Evolutionary conservation across 2,888 invertebrate species (phyloP).

Genomic region (Lithodes maja): DNA sequence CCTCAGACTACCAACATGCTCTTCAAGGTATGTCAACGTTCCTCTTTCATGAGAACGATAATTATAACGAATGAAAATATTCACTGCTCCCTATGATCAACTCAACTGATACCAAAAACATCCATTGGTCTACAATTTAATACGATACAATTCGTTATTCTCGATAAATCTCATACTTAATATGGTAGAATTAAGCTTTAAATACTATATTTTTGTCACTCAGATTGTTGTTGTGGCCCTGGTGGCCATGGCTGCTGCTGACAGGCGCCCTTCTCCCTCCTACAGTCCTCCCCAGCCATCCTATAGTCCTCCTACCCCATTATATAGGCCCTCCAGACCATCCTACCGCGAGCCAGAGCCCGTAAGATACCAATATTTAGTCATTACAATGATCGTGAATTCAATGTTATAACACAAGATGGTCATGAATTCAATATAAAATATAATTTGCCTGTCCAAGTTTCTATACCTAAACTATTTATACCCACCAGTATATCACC

Average conservation of each 20-base stretch:
- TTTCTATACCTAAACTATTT: no score
- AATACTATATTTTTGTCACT: not conserved
- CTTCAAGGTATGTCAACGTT: no score
- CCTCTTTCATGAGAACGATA: no score
- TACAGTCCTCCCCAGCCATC: slow-evolving; percentile 18
- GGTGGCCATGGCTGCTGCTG: not conserved
- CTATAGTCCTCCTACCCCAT: slow-evolving; percentile 18
- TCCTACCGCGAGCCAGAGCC: not conserved
- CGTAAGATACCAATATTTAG: not conserved
- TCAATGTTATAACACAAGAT: not conserved
- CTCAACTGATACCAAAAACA: not conserved
- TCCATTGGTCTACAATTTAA: no score
- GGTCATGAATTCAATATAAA: no score
- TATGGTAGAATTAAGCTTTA: no score
- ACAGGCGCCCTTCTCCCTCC: not conserved
- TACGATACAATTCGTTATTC: no score
- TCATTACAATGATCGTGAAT: not conserved
- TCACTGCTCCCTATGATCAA: not conserved
- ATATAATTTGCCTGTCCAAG: no score
- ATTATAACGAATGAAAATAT: no score
- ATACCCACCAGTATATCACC: not conserved
- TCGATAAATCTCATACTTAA: no score
- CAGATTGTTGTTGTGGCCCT: not conserved
- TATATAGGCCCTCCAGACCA: not conserved
- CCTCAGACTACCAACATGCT: no score